phyloP scores from a whole-genome alignment of 2,888 invertebrate species.

The Nephrotoma flavescens region DNA sequence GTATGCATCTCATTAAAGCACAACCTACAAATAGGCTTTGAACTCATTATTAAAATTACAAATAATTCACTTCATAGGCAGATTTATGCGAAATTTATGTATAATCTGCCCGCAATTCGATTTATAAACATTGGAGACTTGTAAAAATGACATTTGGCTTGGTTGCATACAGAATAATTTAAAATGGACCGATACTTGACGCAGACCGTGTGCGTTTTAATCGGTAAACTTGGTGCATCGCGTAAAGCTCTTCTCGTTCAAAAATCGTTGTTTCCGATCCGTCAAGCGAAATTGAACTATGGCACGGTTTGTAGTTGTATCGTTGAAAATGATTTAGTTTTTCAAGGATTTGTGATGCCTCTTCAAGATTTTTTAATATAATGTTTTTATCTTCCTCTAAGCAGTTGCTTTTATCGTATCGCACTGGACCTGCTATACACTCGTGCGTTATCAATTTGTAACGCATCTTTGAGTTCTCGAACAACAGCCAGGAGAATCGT shows the following conservation, averaged over 20 bases:
- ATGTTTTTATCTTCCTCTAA: background rate
- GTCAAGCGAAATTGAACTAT: background rate
- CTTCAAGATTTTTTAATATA: background rate
- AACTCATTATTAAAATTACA: background rate
- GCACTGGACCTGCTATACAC: background rate
- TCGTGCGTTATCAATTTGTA: background rate
- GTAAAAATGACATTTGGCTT: background rate
- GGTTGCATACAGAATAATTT: background rate
- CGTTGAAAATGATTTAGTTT: background rate
- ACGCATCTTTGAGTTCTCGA: background rate
- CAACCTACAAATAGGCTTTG: slow-evolving; percentile 7
- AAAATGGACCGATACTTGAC: background rate
- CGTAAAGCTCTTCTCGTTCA: background rate
- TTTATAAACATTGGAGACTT: background rate
- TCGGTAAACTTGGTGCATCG: background rate
- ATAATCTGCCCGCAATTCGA: background rate
- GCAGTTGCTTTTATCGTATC: background rate
- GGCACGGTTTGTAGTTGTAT: background rate
- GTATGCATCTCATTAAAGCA: slow-evolving; percentile 8
- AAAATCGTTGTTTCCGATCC: background rate
- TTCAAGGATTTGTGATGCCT: background rate
- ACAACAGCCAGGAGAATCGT: background rate
- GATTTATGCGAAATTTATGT: background rate
- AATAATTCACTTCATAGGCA: background rate
- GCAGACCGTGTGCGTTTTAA: background rate